Evolutionary conservation across 1,140 invertebrate species (phyloP), one percentile per base, ranked within the genome.

Genomic region (Eriocheir sinensis): DNA sequence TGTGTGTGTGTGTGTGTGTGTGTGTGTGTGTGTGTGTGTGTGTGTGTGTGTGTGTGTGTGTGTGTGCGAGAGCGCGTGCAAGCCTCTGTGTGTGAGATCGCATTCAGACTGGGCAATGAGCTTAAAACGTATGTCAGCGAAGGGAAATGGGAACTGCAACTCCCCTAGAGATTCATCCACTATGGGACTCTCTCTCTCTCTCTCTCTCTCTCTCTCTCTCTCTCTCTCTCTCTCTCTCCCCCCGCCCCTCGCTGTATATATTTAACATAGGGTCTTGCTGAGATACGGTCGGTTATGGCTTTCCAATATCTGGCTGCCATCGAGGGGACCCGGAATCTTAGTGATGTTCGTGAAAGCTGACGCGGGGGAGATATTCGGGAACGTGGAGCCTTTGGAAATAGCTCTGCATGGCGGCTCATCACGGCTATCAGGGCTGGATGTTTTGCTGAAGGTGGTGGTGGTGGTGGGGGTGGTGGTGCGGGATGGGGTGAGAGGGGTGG

Each of bases 151-250:
- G n/a, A 72, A n/a, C 27, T 72, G 60, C 27, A 72, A n/a, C 21
- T 72, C n/a, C 4, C 60, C 21, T 72, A 17, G 48, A 21, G 48
- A 53, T 53, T 72, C 17, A 72, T 72, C 60, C n/a, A 72, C 60
- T 8, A 4, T n/a, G 60, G 60, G 27, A n/a, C 60, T 91, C 89
- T 80, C 89, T 91, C 60, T 91, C 89, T 91, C 53, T 89, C 88
- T 89, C 88, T 89, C 88, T 89, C 88, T 89, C 72, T 80, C 72
- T 91, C 89, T 80, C 89, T 91, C 89, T 91, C 72, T 91, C 89
- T 79, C 30, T 21, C 36, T 41, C 12, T 79, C 60, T 91, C 27
- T n/a, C n/a, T 72, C n/a, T 86, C 60, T n/a, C n/a, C n/a, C n/a
- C n/a, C n/a, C n/a, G n/a, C n/a, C n/a, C n/a, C n/a, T n/a, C n/a